Conservation (phyloP, 2,888 invertebrate species). For the Cryptocheilus praepositus region DNA sequence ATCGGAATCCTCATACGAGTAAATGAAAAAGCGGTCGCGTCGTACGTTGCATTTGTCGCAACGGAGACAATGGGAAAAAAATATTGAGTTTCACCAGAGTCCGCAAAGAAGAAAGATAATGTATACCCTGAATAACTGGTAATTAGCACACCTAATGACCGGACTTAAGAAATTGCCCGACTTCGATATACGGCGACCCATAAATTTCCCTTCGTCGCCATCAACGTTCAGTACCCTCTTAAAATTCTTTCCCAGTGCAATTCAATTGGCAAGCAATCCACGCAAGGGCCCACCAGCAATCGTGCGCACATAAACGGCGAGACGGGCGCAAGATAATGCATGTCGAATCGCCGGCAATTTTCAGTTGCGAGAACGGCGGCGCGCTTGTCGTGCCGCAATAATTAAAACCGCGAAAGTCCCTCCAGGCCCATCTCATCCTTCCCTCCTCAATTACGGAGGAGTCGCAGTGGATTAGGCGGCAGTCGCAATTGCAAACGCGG, state of each 20-base stretch:
- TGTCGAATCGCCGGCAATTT: not conserved
- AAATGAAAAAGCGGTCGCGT: not conserved
- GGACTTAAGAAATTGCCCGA: no score
- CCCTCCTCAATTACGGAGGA: slow-evolving; percentile 33
- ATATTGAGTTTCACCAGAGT: not conserved
- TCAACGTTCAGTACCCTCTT: no score
- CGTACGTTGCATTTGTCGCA: not conserved
- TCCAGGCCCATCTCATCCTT: slow-evolving; percentile 21
- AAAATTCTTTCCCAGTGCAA: no score
- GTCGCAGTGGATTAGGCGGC: slow-evolving; percentile 36
- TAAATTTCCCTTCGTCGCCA: no score
- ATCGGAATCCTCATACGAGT: no score
- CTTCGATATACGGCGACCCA: no score
- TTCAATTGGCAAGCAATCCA: no score
- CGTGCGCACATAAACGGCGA: no score
- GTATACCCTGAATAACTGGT: not conserved
- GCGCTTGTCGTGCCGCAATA: slow-evolving; percentile 31
- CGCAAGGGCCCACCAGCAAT: no score
- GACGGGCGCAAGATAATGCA: no score
- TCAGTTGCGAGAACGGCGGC: slow-evolving; percentile 10
- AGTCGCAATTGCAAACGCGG: slow-evolving; percentile 27
- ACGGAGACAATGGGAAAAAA: not conserved
- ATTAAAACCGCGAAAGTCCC: slow-evolving; percentile 39
- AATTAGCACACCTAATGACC: no score
- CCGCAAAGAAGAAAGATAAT: slow-evolving; percentile 4